Evolutionary conservation across 2,888 invertebrate genomes (phyloP).

Genomic region (Drosophila neotestacea): DNA sequence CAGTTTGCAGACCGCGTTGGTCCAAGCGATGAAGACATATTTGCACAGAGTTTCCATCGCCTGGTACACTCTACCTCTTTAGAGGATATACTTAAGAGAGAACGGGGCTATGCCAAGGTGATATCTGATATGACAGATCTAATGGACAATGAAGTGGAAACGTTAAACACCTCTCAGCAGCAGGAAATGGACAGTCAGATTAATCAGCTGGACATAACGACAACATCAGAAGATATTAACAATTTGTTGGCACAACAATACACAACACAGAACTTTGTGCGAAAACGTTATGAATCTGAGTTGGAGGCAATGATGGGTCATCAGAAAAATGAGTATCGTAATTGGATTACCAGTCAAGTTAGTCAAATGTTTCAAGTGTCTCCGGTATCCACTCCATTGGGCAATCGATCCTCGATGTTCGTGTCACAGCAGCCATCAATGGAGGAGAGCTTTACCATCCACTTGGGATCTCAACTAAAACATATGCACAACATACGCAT

Average conservation of each 20-base stretch:
- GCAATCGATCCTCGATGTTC: conserved; percentile 85
- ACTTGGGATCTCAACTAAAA: conserved; percentile 98
- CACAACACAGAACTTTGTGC: conserved; percentile 92
- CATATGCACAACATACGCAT: conserved; percentile 99
- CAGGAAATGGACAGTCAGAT: conserved; percentile 95
- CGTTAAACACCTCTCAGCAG: conserved; percentile 91
- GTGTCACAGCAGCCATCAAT: conserved; percentile 86
- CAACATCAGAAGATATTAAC: conserved; percentile 91
- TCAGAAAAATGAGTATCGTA: conserved; percentile 93
- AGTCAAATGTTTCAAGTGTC: conserved; percentile 83
- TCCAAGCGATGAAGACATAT: conserved; percentile 92
- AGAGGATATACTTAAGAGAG: conserved; percentile 94
- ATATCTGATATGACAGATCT: conserved; percentile 90
- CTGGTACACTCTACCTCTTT: conserved; percentile 94
- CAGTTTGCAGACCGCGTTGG: conserved; percentile 93
- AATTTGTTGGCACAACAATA: conserved; percentile 92
- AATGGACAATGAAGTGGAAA: conserved; percentile 90
- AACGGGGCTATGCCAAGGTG: conserved; percentile 93
- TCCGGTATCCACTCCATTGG: conserved; percentile 82
- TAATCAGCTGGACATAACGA: conserved; percentile 90
- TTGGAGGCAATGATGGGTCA: conserved; percentile 93
- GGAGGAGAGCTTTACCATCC: conserved; percentile 99
- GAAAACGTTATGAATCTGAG: conserved; percentile 94
- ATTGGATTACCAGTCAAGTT: conserved; percentile 90
- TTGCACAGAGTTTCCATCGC: conserved; percentile 87